A percentile compares a stretch with the other conserved stretches of the same genome.
phyloP scores from a whole-genome alignment of 2,797 vertebrate species.

The Enteromius paludinosus region DNA sequence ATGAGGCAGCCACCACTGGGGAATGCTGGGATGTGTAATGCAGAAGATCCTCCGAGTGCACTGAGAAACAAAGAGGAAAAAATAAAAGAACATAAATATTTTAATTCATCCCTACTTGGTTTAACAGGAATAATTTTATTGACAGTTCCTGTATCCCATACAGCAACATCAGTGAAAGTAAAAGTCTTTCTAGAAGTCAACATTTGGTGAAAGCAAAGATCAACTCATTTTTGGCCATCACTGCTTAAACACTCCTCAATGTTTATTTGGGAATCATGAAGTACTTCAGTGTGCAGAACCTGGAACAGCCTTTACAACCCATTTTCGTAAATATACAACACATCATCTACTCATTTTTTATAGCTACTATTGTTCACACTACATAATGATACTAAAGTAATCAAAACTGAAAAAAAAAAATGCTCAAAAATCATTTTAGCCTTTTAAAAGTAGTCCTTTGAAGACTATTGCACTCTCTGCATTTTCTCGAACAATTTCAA shows the following conservation, averaged over 20 bases:
- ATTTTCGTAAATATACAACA: not conserved
- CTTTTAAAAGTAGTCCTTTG: not conserved
- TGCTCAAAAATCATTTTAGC: not conserved
- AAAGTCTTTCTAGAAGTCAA: not conserved
- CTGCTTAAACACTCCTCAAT: not conserved
- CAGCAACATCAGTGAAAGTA: not conserved
- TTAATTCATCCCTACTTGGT: not conserved
- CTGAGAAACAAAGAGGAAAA: constrained; percentile 71
- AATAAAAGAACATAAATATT: not conserved
- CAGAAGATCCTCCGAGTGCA: constrained; percentile 93
- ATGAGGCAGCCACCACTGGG: constrained; percentile 96
- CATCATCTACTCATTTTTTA: not conserved
- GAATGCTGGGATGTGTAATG: constrained; percentile 96
- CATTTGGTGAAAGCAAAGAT: not conserved
- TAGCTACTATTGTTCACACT: not conserved
- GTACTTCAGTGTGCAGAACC: not conserved
- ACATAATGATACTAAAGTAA: not conserved
- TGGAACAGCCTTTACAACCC: not conserved
- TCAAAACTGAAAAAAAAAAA: not conserved
- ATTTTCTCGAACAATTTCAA: not conserved
- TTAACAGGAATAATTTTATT: not conserved
- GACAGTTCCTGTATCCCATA: not conserved
- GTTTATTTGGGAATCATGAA: not conserved
- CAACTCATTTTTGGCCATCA: not conserved
- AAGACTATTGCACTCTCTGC: not conserved